Evolutionary conservation across 2,888 invertebrate species (phyloP).

Genomic region (Drosophila silvestris): DNA sequence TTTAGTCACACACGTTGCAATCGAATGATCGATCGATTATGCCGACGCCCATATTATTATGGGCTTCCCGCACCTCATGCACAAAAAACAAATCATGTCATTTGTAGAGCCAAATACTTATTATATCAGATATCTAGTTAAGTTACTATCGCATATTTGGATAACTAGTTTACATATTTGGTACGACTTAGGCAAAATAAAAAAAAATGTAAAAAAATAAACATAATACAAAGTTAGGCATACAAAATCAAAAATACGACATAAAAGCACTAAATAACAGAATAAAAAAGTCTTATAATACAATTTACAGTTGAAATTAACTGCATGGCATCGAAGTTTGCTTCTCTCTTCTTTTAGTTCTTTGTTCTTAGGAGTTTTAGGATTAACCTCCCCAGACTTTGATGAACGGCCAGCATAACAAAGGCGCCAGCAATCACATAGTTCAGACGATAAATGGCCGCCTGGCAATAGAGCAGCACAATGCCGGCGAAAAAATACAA

Average conservation of each 20-base stretch:
- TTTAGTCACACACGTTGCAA: constrained; percentile 16
- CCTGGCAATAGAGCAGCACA: constrained; percentile 87
- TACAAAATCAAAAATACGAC: constrained; percentile 4
- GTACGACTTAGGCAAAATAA: constrained; percentile 15
- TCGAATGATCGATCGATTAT: constrained; percentile 10
- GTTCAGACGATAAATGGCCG: constrained; percentile 88
- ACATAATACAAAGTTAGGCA: neutral
- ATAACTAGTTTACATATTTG: constrained; percentile 31
- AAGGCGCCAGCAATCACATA: constrained; percentile 86
- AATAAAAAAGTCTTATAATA: neutral
- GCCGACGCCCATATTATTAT: constrained; percentile 34
- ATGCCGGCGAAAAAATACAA: constrained; percentile 87
- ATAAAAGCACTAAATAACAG: constrained; percentile 6
- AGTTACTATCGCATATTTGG: constrained; percentile 4
- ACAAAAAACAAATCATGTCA: constrained; percentile 47
- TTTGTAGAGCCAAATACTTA: constrained; percentile 32
- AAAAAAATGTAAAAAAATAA: neutral
- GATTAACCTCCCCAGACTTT: constrained; percentile 36
- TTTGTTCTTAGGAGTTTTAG: neutral
- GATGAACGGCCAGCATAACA: constrained; percentile 58
- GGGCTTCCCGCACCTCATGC: constrained; percentile 68
- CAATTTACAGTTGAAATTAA: neutral
- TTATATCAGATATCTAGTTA: constrained; percentile 26
- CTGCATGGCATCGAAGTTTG: neutral
- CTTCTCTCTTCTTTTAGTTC: neutral